A percentile compares a stretch with the other conserved stretches of the same genome.
phyloP scores from a whole-genome alignment of 2,797 vertebrate species.

The Sebastes melanostomus region DNA sequence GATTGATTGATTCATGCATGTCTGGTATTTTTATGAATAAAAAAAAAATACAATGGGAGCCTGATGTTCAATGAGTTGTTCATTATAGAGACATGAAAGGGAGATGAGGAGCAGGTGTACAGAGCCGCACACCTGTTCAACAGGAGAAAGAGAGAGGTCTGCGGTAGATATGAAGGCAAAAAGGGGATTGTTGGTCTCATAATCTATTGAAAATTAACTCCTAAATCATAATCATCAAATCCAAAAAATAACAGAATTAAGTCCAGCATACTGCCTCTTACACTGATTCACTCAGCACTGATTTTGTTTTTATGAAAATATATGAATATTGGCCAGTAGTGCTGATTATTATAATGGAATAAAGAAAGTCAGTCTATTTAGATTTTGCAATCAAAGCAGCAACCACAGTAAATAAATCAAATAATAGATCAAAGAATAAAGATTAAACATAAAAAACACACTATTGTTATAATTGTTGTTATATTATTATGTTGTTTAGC shows the following conservation, averaged over 20 bases:
- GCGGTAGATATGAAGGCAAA: background rate
- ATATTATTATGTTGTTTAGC: background rate
- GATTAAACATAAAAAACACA: background rate
- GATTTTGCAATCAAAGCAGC: background rate
- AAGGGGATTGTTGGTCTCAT: background rate
- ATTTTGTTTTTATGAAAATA: background rate
- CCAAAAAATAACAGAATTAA: background rate
- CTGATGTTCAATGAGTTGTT: slow-evolving; percentile 28
- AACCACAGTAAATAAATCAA: background rate
- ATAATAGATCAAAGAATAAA: background rate
- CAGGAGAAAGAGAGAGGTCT: background rate
- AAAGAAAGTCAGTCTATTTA: background rate
- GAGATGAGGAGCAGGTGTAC: slow-evolving; percentile 25
- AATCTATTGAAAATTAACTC: background rate
- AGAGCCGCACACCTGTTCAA: slow-evolving; percentile 35
- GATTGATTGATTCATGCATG: slow-evolving; percentile 72
- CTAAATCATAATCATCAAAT: background rate
- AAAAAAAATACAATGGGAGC: slow-evolving; percentile 47
- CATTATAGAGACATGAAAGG: background rate
- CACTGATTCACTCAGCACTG: background rate
- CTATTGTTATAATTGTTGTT: background rate
- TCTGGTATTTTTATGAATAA: slow-evolving; percentile 84
- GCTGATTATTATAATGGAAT: background rate
- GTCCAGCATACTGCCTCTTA: background rate
- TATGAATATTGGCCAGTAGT: background rate